These are phyloP conservation scores for Morone chrysops DNA, from an alignment of 2,113 vertebrate species.

Conservation along the genomic window DNA sequence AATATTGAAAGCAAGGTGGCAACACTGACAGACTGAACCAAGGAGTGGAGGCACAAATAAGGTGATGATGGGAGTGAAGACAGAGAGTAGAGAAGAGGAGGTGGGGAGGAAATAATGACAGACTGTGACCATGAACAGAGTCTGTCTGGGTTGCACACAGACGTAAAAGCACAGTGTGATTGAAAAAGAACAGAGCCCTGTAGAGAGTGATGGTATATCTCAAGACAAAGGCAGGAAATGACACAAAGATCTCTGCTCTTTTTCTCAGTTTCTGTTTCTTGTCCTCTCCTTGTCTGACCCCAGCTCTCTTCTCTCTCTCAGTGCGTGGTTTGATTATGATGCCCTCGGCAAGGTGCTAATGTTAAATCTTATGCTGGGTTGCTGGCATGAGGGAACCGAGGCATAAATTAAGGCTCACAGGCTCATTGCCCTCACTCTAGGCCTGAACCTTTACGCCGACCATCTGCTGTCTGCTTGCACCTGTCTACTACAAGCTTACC, in stretches of 20 bases:
- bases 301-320: conserved; percentile 14
- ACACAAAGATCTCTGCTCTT: conserved; percentile 41
- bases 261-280: conserved; percentile 28
- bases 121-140: conserved; percentile 61
- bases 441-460: not conserved
- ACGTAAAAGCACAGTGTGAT: conserved; percentile 39
- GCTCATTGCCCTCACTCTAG: conserved; percentile 41
- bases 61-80: conserved; percentile 47
- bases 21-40: conserved; percentile 22
- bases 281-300: conserved; percentile 29
- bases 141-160: conserved; percentile 34
- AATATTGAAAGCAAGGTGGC: conserved; percentile 12
- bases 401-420: conserved; percentile 55
- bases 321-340: conserved; percentile 22
- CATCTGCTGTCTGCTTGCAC: conserved; percentile 39
- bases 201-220: conserved; percentile 46
- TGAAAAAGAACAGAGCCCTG: conserved; percentile 62
- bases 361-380: conserved; percentile 49
- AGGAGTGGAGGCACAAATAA: conserved; percentile 21
- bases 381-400: conserved; percentile 36
- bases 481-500: conserved; percentile 11
- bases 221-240: conserved; percentile 61
- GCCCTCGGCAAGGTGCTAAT: conserved; percentile 49
- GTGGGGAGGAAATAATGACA: conserved; percentile 44
- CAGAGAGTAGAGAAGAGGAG: conserved; percentile 34